Conservation (phyloP, 1,140 invertebrate genomes). For the Drosophila ananassae region DNA sequence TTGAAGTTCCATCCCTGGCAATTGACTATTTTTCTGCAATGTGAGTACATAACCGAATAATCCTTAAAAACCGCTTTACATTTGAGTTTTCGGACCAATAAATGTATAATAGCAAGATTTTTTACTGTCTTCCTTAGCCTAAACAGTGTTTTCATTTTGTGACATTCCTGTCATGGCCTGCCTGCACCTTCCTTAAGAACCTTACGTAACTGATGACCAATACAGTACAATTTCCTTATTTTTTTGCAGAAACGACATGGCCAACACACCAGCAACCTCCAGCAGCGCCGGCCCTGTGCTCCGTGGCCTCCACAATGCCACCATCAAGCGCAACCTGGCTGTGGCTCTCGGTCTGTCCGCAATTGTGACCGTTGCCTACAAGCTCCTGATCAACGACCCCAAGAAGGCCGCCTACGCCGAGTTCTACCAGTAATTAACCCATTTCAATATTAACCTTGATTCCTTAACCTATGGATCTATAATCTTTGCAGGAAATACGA, state of each 20-base stretch:
- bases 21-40: constrained; percentile 38
- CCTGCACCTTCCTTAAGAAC: background rate
- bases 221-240: constrained; percentile 26
- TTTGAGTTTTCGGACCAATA: background rate
- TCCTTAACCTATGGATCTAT: constrained; percentile 19
- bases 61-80: background rate
- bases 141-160: background rate
- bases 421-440: constrained; percentile 85
- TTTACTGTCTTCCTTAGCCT: too few relatives aligned
- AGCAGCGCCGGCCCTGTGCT: constrained; percentile 73
- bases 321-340: constrained; percentile 82
- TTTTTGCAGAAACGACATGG: constrained; percentile 51
- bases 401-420: constrained; percentile 85
- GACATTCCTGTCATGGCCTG: background rate
- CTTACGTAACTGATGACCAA: constrained; percentile 68
- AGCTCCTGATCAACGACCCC: constrained; percentile 83
- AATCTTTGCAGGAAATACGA: constrained; percentile 85
- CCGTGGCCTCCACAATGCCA: constrained; percentile 81
- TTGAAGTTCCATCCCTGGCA: constrained; percentile 7
- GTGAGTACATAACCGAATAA: constrained; percentile 50
- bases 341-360: constrained; percentile 73
- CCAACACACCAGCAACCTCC: constrained; percentile 73
- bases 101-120: background rate
- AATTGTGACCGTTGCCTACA: constrained; percentile 66
- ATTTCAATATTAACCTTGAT: background rate